Evolutionary conservation across 2,113 vertebrate species (phyloP).

Genomic region (Notechis scutatus): DNA sequence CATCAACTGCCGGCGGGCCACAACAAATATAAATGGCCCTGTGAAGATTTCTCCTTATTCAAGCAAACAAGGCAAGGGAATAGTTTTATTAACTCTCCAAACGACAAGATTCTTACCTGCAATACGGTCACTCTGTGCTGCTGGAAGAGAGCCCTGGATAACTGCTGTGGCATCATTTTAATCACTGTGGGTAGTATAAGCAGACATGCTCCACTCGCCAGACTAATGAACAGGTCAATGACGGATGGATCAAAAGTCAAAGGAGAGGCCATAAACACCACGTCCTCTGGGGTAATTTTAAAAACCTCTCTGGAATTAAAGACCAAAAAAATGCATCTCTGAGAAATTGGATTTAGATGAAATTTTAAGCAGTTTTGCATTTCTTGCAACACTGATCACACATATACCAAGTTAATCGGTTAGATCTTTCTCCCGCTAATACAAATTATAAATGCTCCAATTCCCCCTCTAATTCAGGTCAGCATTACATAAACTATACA

Average conservation of each 20-base stretch:
- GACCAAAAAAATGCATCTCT: neutral
- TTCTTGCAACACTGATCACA: neutral
- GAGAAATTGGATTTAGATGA: neutral
- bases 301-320: conserved; percentile 79
- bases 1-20: no score
- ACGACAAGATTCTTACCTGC: conserved; percentile 74
- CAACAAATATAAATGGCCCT: neutral
- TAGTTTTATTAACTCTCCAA: neutral
- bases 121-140: conserved; percentile 81
- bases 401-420: no score
- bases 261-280: conserved; percentile 88
- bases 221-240: conserved; percentile 87
- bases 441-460: no score
- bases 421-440: neutral
- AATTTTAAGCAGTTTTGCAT: neutral
- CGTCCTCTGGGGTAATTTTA: conserved; percentile 76
- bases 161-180: conserved; percentile 79
- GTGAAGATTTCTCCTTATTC: neutral
- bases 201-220: conserved; percentile 86
- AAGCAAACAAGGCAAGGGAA: neutral
- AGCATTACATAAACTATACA: neutral
- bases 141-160: conserved; percentile 79
- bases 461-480: neutral
- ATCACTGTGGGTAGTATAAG: conserved; percentile 82
- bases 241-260: conserved; percentile 96